A percentile compares a stretch with the other conserved stretches of the same genome.
Evolutionary conservation across 2,797 vertebrate genomes (phyloP).

Genomic region (Chlorospingus semifuscus): DNA sequence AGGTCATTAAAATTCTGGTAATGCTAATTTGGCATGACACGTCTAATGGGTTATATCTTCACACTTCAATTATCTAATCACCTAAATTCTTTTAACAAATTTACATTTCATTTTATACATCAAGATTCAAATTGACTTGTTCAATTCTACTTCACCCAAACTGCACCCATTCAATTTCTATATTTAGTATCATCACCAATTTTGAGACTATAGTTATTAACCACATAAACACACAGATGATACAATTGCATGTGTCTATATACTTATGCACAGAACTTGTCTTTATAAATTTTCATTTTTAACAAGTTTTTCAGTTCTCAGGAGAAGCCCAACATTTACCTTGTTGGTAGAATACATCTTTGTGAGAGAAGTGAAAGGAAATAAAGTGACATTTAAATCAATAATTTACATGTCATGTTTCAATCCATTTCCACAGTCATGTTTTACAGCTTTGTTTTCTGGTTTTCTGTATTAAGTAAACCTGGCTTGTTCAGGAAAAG

Average conservation of each 20-base stretch:
- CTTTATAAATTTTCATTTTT: not conserved
- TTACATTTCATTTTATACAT: conserved; percentile 46
- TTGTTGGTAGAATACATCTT: not conserved
- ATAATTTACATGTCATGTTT: not conserved
- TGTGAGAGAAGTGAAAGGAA: not conserved
- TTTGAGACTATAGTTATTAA: not conserved
- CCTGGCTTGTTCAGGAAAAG: not conserved
- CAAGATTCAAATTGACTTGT: not conserved
- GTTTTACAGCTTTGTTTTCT: not conserved
- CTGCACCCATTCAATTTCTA: not conserved
- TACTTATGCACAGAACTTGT: not conserved
- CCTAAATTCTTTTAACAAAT: conserved; percentile 69
- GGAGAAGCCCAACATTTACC: not conserved
- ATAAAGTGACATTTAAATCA: not conserved
- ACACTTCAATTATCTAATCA: conserved; percentile 81
- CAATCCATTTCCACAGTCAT: not conserved
- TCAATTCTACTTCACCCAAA: conserved; percentile 1
- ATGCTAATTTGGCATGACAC: conserved; percentile 86
- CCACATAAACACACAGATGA: not conserved
- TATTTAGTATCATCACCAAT: not conserved
- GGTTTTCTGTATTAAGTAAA: not conserved
- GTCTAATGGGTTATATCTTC: conserved; percentile 81
- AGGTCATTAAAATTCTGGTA: conserved; percentile 83
- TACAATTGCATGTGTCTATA: not conserved
- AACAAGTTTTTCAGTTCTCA: not conserved